phyloP scores from a whole-genome alignment of 2,797 vertebrate species.

The Pempheris klunzingeri region DNA sequence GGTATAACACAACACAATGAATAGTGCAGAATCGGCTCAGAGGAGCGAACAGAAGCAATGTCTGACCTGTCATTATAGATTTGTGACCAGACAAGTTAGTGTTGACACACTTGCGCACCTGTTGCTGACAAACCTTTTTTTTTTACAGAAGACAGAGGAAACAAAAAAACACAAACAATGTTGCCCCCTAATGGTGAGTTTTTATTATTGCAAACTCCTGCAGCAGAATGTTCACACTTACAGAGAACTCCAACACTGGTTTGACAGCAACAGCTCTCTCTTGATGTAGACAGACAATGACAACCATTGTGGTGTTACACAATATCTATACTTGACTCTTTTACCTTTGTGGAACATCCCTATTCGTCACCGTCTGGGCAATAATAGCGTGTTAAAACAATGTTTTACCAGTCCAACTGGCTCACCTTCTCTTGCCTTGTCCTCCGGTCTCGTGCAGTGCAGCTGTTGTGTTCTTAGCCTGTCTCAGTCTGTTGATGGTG shows the following conservation, averaged over 20 bases:
- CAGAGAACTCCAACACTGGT: not conserved
- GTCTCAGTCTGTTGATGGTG: not conserved
- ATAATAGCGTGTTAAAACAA: conserved; percentile 28
- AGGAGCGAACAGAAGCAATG: too few relatives aligned
- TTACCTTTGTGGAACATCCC: conserved; percentile 14
- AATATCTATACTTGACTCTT: conserved; percentile 25
- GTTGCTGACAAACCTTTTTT: conserved; percentile 52
- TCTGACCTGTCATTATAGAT: conserved; percentile 50
- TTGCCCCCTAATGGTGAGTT: conserved; percentile 67
- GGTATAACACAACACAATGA: not conserved
- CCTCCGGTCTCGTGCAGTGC: not conserved
- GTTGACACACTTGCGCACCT: conserved; percentile 61
- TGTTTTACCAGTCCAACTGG: conserved; percentile 47
- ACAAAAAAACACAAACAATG: conserved; percentile 62
- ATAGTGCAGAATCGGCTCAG: too few relatives aligned
- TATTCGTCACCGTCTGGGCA: conserved; percentile 43
- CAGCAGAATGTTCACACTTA: not conserved
- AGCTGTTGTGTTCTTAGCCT: not conserved
- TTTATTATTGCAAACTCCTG: conserved; percentile 26
- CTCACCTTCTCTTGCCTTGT: conserved; percentile 9
- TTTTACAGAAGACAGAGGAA: not conserved
- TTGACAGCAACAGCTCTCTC: not conserved
- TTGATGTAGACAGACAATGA: conserved; percentile 19
- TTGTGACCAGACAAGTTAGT: conserved; percentile 40
- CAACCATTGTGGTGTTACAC: not conserved